These are phyloP conservation scores for Alloscopus bannaensis DNA, from an alignment of 2,888 invertebrate genomes.

Conservation along the genomic window DNA sequence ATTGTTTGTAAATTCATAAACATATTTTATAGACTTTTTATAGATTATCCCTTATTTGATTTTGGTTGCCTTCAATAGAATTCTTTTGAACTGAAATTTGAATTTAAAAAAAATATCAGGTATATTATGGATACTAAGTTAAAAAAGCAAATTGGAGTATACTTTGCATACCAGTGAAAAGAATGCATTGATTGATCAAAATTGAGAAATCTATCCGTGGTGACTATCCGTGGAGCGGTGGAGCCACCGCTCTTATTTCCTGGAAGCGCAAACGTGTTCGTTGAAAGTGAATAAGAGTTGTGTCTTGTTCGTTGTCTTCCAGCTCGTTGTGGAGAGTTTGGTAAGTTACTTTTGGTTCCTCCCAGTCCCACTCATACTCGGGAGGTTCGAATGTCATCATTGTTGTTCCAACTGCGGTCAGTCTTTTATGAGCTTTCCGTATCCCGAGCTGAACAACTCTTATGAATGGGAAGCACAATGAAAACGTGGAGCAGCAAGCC, in stretches of 20 bases:
- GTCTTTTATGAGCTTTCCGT: conserved; percentile 14
- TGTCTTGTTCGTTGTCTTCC: conserved; percentile 7
- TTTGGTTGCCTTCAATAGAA: too few relatives aligned
- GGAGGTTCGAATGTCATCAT: neutral
- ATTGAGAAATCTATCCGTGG: too few relatives aligned
- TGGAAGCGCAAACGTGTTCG: neutral
- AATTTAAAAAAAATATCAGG: too few relatives aligned
- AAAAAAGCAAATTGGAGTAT: neutral
- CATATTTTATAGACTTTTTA: too few relatives aligned
- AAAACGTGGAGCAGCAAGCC: conserved; percentile 2
- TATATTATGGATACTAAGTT: neutral
- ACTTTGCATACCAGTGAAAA: neutral
- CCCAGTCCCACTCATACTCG: conserved; percentile 38
- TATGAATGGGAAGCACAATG: conserved; percentile 11
- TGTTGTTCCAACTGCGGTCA: conserved; percentile 5
- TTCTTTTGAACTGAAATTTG: too few relatives aligned
- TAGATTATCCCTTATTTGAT: too few relatives aligned
- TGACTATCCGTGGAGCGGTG: too few relatives aligned
- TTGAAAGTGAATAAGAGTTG: conserved; percentile 25
- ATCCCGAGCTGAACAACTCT: neutral
- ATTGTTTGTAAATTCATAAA: too few relatives aligned
- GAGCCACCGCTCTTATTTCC: neutral
- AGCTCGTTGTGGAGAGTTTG: neutral
- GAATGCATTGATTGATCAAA: too few relatives aligned
- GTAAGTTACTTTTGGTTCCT: conserved; percentile 10